Evolutionary conservation across 2,797 vertebrate genomes (phyloP), one percentile per base, ranked within the genome.

Genomic region (Galagoides demidoff): DNA sequence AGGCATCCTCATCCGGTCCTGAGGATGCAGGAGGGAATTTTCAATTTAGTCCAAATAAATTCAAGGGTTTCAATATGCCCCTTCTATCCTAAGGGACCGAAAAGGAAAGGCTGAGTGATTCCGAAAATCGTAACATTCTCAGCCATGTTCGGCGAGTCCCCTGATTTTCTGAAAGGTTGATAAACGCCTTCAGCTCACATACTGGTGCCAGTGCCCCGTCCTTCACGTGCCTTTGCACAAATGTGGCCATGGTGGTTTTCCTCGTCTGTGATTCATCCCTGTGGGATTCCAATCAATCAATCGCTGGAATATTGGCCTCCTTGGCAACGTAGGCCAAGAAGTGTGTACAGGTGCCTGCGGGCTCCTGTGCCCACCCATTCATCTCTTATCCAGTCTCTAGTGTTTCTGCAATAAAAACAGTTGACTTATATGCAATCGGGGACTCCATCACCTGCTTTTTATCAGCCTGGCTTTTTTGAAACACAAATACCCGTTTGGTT

Each of bases 191-290:
- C 64, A 55, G 39, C 27, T 94, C 12, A 31, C n/a, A 29, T 63
- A 19, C 49, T 39, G 74, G 59, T 66, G 45, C 17, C 10, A 43
- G 20, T 70, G 70, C 14, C n/a, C 17, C 19, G 9, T 45, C 6
- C 27, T 55, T 78, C 49, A 66, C 55, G 76, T 84, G 14, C 63
- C 92, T 95, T 95, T 97, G 85, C 94, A 95, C 92, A 95, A 94
- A 95, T 76, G 64, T 63, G 66, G 90, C 82, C 76, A 89, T 95
- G 96, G 81, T 19, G 88, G 59, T 71, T 87, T 95, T 78, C 88
- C 95, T 97, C 96, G 96, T 90, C 96, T 94, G 90, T 93, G 94
- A 97, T 83, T 97, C 97, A 97, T 96, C 94, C 96, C 92, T 96
- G 86, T 73, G 61, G 85, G 71, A 89, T 95, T 97, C 89, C 92